phyloP scores from a whole-genome alignment of 1,140 invertebrate species.

The Hylaeus volcanicus region DNA sequence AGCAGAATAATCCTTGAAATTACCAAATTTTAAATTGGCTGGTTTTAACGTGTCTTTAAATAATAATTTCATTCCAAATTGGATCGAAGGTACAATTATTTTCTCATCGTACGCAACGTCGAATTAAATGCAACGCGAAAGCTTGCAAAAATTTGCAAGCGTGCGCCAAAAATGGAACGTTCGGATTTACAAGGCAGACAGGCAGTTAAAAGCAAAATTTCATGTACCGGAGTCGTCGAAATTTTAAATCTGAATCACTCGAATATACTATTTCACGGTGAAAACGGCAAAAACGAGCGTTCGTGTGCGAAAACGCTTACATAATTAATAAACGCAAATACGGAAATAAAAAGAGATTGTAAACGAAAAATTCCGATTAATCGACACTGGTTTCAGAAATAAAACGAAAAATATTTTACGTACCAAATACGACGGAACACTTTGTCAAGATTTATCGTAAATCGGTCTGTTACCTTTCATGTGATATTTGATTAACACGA shows the following conservation, averaged over 20 bases:
- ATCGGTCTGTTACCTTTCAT: not conserved
- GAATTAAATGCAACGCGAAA: not conserved
- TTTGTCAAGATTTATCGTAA: too few species aligned
- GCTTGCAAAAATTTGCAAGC: not conserved
- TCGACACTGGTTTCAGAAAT: too few species aligned
- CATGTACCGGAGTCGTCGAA: not conserved
- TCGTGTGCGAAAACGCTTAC: not conserved
- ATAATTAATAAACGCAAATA: not conserved
- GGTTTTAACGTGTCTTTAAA: too few species aligned
- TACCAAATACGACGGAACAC: too few species aligned
- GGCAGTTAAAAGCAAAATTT: slow-evolving; percentile 1
- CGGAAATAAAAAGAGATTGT: not conserved
- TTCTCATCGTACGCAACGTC: not conserved
- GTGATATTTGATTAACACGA: not conserved
- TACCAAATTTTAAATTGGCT: too few species aligned
- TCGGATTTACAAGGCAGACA: not conserved
- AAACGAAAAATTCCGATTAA: too few species aligned
- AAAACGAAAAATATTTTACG: too few species aligned
- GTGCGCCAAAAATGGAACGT: not conserved
- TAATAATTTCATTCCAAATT: too few species aligned
- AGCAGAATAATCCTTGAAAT: too few species aligned
- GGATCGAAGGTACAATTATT: not conserved
- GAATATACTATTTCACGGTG: not conserved
- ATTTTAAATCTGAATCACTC: not conserved
- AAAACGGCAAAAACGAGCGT: not conserved